Evolutionary conservation across 53 echinoderm and acorn worm genomes (phyloP).

Genomic region (Henricia sp.): DNA sequence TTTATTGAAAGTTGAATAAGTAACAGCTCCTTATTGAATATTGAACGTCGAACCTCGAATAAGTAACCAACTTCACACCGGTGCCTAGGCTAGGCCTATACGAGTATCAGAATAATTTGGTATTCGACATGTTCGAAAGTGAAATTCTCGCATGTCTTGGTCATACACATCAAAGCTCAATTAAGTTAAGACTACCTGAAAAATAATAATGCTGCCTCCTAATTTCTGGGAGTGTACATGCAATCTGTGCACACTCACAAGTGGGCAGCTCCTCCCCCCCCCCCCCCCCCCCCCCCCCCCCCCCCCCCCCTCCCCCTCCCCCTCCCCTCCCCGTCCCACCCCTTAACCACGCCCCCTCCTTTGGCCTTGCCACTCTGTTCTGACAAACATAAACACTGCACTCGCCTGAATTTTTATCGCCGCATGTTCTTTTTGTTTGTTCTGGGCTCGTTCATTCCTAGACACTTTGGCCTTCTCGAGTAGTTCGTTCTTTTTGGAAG

Average conservation of each 20-base stretch:
- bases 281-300: no score
- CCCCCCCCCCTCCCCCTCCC: no score
- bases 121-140: not conserved
- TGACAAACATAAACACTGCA: not conserved
- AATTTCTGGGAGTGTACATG: no score
- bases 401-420: slow-evolving; percentile 82
- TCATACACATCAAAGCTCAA: not conserved
- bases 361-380: no score
- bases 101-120: not conserved
- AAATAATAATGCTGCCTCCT: not conserved
- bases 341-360: no score
- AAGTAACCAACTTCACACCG: no score
- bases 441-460: slow-evolving; percentile 86
- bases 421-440: slow-evolving; percentile 71
- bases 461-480: slow-evolving; percentile 91
- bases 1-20: no score
- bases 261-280: not conserved
- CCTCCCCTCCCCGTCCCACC: no score
- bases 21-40: no score
- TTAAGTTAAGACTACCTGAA: not conserved
- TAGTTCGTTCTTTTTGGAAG: slow-evolving; percentile 78
- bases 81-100: no score
- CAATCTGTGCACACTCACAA: not conserved
- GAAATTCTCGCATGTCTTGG: not conserved
- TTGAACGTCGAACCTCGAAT: no score